Percentiles rank a stretch among this genome's conserved stretches.
Conservation (phyloP, 2,113 vertebrate species). For the Pholis gunnellus region DNA sequence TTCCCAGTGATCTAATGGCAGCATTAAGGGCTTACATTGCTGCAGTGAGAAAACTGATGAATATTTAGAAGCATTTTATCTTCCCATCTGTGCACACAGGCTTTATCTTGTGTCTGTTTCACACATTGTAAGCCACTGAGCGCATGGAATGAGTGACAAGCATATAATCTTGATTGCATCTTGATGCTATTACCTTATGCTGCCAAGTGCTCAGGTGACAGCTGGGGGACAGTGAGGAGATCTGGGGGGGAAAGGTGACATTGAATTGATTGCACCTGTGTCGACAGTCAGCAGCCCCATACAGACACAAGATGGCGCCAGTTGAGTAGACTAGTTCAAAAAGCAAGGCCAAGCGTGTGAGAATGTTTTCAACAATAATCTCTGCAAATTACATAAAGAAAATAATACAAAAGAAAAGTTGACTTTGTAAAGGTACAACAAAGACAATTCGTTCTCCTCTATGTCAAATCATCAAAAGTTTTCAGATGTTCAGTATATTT, state of each 20-base stretch:
- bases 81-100: slow-evolving; percentile 68
- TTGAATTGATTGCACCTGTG: slow-evolving; percentile 73
- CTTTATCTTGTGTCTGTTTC: slow-evolving; percentile 70
- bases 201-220: slow-evolving; percentile 77
- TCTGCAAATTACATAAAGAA: slow-evolving; percentile 15
- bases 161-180: slow-evolving; percentile 78
- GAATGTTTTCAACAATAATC: slow-evolving; percentile 25
- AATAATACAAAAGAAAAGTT: slow-evolving; percentile 34
- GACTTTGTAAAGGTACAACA: slow-evolving; percentile 19
- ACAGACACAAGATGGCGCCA: slow-evolving; percentile 76
- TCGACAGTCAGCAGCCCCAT: slow-evolving; percentile 2
- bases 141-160: slow-evolving; percentile 70
- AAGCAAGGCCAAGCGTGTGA: slow-evolving; percentile 10
- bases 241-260: slow-evolving; percentile 74
- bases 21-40: slow-evolving; percentile 38
- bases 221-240: slow-evolving; percentile 64
- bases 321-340: slow-evolving; percentile 39
- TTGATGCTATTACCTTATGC: slow-evolving; percentile 75
- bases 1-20: slow-evolving; percentile 48
- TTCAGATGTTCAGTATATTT: neutral
- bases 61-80: slow-evolving; percentile 74
- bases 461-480: slow-evolving; percentile 33
- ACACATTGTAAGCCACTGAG: slow-evolving; percentile 65
- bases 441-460: slow-evolving; percentile 12
- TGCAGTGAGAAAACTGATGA: slow-evolving; percentile 57